phyloP scores from a whole-genome alignment of 2,797 vertebrate species.

The Trematomus bernacchii region DNA sequence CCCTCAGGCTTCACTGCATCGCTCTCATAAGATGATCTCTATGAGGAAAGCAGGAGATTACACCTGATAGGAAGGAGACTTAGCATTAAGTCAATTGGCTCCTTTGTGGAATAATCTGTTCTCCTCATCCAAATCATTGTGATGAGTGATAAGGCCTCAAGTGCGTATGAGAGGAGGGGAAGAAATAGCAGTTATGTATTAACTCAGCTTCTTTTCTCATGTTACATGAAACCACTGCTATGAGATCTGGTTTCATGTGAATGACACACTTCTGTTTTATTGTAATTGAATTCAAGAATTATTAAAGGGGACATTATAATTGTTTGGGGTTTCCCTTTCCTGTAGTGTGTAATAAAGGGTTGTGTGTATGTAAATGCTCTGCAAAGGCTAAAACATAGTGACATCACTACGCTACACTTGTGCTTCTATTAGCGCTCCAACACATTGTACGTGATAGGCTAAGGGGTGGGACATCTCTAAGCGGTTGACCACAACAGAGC shows the following conservation, averaged over 20 bases:
- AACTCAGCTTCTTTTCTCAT: slow-evolving; percentile 20
- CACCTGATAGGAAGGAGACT: slow-evolving; percentile 64
- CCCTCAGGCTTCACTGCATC: slow-evolving; percentile 35
- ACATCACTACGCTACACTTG: too few species aligned
- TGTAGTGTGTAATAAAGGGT: too few species aligned
- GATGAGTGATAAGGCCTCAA: slow-evolving; percentile 57
- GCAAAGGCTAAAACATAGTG: too few species aligned
- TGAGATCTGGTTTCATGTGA: slow-evolving; percentile 27
- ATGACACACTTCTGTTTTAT: not conserved
- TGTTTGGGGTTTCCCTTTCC: too few species aligned
- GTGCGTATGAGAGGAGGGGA: slow-evolving; percentile 1
- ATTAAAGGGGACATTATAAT: not conserved
- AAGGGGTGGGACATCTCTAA: too few species aligned
- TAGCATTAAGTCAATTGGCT: slow-evolving; percentile 57
- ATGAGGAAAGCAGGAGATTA: slow-evolving; percentile 61
- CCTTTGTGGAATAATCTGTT: slow-evolving; percentile 66
- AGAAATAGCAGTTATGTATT: slow-evolving; percentile 3
- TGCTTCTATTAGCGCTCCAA: too few species aligned
- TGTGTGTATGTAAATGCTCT: too few species aligned
- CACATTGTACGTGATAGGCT: too few species aligned
- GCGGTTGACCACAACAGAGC: too few species aligned
- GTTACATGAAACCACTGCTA: slow-evolving; percentile 34
- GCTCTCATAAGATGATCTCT: slow-evolving; percentile 56
- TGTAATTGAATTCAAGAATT: slow-evolving; percentile 16
- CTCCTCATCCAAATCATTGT: slow-evolving; percentile 47